These are phyloP conservation scores for human (Homo sapiens) DNA, from an alignment of 2,113 vertebrate genomes.

Conservation along the genomic window DNA sequence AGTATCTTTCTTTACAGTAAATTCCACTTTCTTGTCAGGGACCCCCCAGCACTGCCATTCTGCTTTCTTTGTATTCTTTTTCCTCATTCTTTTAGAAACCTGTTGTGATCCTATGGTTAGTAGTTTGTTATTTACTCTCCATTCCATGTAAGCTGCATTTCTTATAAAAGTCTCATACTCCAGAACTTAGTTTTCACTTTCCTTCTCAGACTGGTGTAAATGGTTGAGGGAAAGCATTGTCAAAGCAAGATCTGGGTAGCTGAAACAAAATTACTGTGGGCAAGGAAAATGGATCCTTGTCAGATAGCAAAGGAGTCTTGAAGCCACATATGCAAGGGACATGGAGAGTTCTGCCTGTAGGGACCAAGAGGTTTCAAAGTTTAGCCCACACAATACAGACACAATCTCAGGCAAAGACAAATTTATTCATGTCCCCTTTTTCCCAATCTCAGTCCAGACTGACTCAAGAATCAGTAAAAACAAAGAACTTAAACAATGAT, in stretches of 20 bases:
- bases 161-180: not conserved
- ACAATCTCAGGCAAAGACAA: not conserved
- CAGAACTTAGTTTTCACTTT: not conserved
- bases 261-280: not conserved
- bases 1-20: not conserved
- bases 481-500: not conserved
- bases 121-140: not conserved
- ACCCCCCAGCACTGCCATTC: not conserved
- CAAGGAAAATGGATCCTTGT: not conserved
- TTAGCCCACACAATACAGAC: not conserved
- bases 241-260: not conserved
- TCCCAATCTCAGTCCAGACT: not conserved
- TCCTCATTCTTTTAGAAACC: not conserved
- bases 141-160: not conserved
- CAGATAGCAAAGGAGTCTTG: not conserved
- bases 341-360: not conserved
- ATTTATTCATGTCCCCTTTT: not conserved
- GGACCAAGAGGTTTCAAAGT: not conserved
- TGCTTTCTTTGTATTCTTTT: not conserved
- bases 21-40: not conserved
- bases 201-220: not conserved
- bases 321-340: not conserved
- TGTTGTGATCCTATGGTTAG: not conserved
- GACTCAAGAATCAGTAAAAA: not conserved
- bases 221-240: not conserved